Evolutionary conservation across 92 coral and sea anemone species (phyloP).

Genomic region (Porites rus): DNA sequence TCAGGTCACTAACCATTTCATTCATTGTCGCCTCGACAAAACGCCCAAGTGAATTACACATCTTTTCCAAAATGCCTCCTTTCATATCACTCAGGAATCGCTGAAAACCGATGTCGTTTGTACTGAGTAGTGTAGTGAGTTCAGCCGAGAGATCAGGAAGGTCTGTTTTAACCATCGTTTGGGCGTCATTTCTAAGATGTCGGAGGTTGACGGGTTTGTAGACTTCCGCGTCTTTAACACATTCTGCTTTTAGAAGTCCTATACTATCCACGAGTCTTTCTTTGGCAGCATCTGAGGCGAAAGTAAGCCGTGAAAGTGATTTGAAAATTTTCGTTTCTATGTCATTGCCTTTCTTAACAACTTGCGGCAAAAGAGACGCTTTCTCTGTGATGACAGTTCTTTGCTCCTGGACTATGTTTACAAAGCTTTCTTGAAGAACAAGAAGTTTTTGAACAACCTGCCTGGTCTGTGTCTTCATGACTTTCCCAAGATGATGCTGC

Average conservation of each 20-base stretch:
- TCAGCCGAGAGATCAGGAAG: constrained; percentile 4
- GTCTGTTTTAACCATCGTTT: constrained; percentile 16
- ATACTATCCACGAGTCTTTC: neutral
- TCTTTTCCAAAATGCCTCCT: constrained; percentile 64
- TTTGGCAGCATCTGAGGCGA: constrained; percentile 4
- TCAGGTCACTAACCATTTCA: constrained; percentile 34
- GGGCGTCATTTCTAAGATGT: constrained; percentile 23
- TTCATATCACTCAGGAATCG: constrained; percentile 60
- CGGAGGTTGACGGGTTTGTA: constrained; percentile 33
- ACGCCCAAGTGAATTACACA: constrained; percentile 45
- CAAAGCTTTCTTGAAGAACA: constrained; percentile 48
- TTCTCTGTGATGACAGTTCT: constrained; percentile 6
- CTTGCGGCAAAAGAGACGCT: constrained; percentile 27
- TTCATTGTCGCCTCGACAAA: constrained; percentile 35
- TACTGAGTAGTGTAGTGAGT: neutral
- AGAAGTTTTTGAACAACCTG: constrained; percentile 52
- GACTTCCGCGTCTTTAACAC: constrained; percentile 53
- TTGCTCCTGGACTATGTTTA: constrained; percentile 42
- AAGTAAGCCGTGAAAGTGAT: neutral
- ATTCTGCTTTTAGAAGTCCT: neutral
- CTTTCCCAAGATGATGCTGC: constrained; percentile 33
- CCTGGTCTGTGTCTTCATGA: constrained; percentile 49
- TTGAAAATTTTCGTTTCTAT: constrained; percentile 14
- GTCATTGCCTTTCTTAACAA: constrained; percentile 7
- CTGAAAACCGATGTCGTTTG: constrained; percentile 33